phyloP scores from a whole-genome alignment of 2,113 vertebrate species.

The Trogon melanurus region DNA sequence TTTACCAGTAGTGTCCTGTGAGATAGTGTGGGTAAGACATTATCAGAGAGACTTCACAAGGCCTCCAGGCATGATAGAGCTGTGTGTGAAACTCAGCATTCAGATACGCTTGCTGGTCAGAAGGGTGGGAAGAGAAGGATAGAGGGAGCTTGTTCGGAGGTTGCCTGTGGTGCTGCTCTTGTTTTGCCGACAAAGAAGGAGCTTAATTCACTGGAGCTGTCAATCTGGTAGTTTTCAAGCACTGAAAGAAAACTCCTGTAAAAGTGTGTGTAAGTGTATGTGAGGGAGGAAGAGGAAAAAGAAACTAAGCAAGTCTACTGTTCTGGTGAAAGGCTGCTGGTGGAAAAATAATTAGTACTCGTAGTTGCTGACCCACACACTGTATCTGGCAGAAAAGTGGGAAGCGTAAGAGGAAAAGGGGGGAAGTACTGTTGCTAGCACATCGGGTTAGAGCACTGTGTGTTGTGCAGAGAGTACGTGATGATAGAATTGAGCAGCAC shows the following conservation, averaged over 20 bases:
- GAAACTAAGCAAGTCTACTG: not conserved
- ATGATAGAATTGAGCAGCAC: not conserved
- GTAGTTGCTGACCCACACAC: not conserved
- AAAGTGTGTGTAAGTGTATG: not conserved
- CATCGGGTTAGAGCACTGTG: not conserved
- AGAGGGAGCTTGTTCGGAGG: constrained; percentile 22
- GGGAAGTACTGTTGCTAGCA: not conserved
- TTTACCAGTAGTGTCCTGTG: not conserved
- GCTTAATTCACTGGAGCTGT: constrained; percentile 50
- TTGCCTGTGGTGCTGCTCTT: constrained; percentile 60
- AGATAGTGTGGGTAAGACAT: not conserved
- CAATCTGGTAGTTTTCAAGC: constrained; percentile 31
- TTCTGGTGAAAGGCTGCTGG: not conserved
- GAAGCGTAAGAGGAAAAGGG: not conserved
- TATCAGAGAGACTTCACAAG: not conserved
- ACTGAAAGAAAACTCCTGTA: constrained; percentile 30
- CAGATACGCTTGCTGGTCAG: not conserved
- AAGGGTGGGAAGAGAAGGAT: not conserved
- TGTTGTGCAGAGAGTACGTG: not conserved
- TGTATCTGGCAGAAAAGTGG: not conserved
- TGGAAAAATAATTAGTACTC: not conserved
- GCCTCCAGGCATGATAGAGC: not conserved
- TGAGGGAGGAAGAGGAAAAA: not conserved
- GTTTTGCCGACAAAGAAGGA: constrained; percentile 35
- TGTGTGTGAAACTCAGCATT: not conserved